These are phyloP conservation scores for Bombus ignitus DNA, from an alignment of 1,140 invertebrate species.

Conservation along the genomic window DNA sequence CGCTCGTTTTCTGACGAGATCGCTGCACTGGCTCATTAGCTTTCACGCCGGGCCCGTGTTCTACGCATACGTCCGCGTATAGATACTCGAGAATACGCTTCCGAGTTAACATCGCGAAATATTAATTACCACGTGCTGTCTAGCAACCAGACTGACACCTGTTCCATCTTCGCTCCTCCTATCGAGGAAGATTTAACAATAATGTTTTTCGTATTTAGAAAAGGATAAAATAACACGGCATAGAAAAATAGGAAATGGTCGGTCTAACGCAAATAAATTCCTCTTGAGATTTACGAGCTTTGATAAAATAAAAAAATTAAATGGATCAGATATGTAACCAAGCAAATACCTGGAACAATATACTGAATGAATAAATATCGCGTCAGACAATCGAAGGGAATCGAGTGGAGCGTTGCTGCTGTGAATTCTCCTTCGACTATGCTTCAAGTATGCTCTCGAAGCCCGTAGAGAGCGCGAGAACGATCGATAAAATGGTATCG, in stretches of 20 bases:
- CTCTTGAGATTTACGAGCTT: not conserved
- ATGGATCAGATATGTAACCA: not conserved
- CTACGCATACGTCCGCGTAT: conserved; percentile 17
- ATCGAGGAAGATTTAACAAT: not conserved
- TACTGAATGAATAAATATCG: not conserved
- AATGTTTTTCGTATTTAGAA: not conserved
- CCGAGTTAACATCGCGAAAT: conserved; percentile 23
- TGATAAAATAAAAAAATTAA: not conserved
- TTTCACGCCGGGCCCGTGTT: conserved; percentile 47
- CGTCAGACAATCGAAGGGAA: not conserved
- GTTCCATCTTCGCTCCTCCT: not conserved
- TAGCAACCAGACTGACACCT: not conserved
- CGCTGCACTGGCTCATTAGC: conserved; percentile 56
- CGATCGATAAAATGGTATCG: conserved; percentile 20
- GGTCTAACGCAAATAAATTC: not conserved
- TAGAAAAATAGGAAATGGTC: not conserved
- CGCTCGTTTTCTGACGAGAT: conserved; percentile 60
- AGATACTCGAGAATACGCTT: conserved; percentile 24
- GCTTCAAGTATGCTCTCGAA: not conserved
- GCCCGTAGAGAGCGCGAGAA: not conserved
- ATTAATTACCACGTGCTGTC: not conserved
- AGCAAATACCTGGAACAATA: not conserved
- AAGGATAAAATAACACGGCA: not conserved
- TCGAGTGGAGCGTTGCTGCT: not conserved
- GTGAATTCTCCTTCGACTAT: not conserved